A percentile compares a stretch with the other conserved stretches of the same genome.
Evolutionary conservation across 92 coral and sea anemone genomes (phyloP).

Genomic region (Heliopora coerulea): DNA sequence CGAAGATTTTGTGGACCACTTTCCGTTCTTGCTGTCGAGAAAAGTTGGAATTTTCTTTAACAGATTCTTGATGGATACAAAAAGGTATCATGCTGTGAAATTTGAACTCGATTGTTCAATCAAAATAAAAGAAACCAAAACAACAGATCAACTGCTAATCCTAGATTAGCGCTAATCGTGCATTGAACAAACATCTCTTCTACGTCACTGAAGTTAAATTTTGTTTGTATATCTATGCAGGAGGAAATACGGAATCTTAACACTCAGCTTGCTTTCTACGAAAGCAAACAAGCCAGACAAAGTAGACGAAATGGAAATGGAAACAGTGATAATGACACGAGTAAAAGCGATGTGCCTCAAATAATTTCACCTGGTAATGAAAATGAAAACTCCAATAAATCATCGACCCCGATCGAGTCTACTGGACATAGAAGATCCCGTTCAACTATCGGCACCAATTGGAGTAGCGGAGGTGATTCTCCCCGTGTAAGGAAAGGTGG

Average conservation of each 20-base stretch:
- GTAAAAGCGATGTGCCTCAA: neutral
- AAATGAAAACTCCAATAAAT: neutral
- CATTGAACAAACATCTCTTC: too few relatives aligned
- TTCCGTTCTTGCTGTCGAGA: too few relatives aligned
- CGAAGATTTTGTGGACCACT: too few relatives aligned
- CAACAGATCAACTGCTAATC: too few relatives aligned
- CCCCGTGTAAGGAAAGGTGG: conserved; percentile 6
- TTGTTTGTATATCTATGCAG: conserved; percentile 5
- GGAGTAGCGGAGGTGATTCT: conserved; percentile 13
- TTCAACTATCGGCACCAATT: neutral
- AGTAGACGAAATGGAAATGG: conserved; percentile 11
- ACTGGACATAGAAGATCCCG: neutral
- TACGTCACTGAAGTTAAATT: too few relatives aligned
- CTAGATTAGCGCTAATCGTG: too few relatives aligned
- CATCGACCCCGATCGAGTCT: neutral
- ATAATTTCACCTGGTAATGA: neutral
- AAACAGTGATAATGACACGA: neutral
- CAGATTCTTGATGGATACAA: too few relatives aligned
- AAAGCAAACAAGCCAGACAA: conserved; percentile 19
- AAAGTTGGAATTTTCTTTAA: too few relatives aligned
- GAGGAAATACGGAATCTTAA: conserved; percentile 30
- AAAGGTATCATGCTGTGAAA: too few relatives aligned
- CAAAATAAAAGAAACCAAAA: too few relatives aligned
- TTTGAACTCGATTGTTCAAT: too few relatives aligned
- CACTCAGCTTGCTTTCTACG: conserved; percentile 20